phyloP scores from a whole-genome alignment of 2,797 vertebrate genomes.

The Morus bassanus region DNA sequence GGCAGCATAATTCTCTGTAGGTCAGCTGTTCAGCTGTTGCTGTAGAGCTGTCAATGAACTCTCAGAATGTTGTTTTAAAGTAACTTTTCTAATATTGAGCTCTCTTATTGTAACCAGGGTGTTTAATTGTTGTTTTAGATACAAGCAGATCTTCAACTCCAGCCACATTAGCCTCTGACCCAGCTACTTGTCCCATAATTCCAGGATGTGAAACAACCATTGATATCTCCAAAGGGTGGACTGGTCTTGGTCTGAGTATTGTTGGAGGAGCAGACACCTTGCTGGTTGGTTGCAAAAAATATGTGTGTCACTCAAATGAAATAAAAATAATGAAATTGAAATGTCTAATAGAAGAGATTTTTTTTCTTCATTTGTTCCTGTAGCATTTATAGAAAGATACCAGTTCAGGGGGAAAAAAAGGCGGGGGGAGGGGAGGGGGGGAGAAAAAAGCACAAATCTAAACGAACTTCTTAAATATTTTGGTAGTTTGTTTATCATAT shows the following conservation, averaged over 20 bases:
- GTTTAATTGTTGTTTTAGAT: conserved; percentile 70
- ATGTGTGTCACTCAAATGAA: background rate
- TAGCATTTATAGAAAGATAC: background rate
- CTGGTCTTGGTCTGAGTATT: conserved; percentile 95
- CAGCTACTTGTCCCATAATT: conserved; percentile 93
- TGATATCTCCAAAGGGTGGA: conserved; percentile 94
- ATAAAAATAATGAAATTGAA: background rate
- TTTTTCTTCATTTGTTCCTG: background rate
- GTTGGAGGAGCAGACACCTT: conserved; percentile 96
- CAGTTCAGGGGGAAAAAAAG: background rate
- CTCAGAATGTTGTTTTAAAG: background rate
- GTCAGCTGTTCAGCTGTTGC: background rate
- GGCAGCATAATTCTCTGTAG: background rate
- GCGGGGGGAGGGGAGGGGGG: too few species aligned
- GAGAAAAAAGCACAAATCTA: background rate
- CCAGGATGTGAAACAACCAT: conserved; percentile 98
- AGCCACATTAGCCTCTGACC: conserved; percentile 86
- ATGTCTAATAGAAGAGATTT: background rate
- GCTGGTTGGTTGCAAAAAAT: conserved; percentile 80
- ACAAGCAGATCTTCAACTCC: conserved; percentile 91
- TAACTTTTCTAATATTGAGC: background rate
- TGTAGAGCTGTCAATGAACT: background rate
- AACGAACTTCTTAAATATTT: background rate
- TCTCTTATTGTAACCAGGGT: background rate
- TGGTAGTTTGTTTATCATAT: background rate